Conservation (phyloP, 92 coral and sea anemone genomes). For the Porites divaricata region DNA sequence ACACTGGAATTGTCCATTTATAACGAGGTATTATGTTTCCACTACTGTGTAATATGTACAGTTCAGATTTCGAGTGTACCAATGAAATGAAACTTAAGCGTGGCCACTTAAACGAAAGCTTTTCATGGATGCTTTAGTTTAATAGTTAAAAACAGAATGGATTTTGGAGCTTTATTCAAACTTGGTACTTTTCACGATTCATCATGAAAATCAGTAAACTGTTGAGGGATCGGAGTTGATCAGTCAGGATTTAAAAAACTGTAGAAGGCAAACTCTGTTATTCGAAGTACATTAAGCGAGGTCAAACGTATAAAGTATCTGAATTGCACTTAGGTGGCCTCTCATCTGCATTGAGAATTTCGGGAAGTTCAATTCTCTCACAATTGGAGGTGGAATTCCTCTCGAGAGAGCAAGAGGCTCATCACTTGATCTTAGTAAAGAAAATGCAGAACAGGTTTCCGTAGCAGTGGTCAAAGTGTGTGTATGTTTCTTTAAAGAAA, state of each 20-base stretch:
- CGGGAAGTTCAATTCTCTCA: constrained; percentile 31
- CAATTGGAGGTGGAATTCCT: constrained; percentile 21
- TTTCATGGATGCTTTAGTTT: neutral
- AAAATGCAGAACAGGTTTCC: neutral
- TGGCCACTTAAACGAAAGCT: neutral
- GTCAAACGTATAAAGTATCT: constrained; percentile 21
- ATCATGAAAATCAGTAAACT: neutral
- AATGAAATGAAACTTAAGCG: too few species aligned
- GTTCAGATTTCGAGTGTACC: neutral
- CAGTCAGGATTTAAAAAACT: too few species aligned
- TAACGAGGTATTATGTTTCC: neutral
- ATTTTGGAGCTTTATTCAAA: too few species aligned
- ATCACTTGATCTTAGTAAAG: constrained; percentile 9
- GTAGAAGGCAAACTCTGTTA: neutral
- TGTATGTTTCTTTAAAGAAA: neutral
- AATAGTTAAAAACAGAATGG: too few species aligned
- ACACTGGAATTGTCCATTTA: neutral
- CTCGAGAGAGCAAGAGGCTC: constrained; percentile 1
- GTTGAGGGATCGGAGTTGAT: neutral
- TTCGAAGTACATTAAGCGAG: constrained; percentile 1
- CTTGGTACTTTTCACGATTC: neutral
- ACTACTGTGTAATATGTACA: neutral
- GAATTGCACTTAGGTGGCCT: constrained; percentile 39
- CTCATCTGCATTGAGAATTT: constrained; percentile 24
- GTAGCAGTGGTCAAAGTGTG: neutral